Evolutionary conservation across 2,888 invertebrate genomes (phyloP).

Genomic region (Alloscopus bannaensis): DNA sequence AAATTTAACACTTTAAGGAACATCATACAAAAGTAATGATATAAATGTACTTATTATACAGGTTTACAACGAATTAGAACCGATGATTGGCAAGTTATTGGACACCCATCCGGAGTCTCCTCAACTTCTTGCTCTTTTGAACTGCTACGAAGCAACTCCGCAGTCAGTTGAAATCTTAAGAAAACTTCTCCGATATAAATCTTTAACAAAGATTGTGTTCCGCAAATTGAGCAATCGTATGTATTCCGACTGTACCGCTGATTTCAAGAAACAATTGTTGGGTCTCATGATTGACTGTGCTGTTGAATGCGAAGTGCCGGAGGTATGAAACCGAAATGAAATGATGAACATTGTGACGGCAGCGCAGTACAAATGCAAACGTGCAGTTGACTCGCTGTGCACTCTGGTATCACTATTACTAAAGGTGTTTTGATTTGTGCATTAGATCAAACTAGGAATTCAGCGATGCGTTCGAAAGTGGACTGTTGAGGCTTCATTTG

Average conservation of each 20-base stretch:
- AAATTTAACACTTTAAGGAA: not conserved
- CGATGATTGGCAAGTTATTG: constrained; percentile 58
- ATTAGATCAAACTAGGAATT: constrained; percentile 70
- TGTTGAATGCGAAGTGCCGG: constrained; percentile 67
- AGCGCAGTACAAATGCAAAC: no score
- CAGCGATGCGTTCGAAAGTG: constrained; percentile 72
- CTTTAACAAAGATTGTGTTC: constrained; percentile 59
- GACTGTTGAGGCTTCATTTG: constrained; percentile 79
- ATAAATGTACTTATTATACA: no score
- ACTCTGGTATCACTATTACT: no score
- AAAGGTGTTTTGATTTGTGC: no score
- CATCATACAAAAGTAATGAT: no score
- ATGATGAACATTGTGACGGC: constrained; percentile 6
- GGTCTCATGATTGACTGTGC: constrained; percentile 65
- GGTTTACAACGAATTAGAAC: constrained; percentile 64
- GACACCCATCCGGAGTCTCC: constrained; percentile 57
- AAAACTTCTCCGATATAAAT: constrained; percentile 54
- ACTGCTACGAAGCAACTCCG: constrained; percentile 67
- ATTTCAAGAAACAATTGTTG: constrained; percentile 63
- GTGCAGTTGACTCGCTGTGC: no score
- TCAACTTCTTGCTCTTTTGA: constrained; percentile 61
- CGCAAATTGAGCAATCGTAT: constrained; percentile 60
- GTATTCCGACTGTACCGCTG: constrained; percentile 39
- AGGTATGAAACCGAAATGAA: no score
- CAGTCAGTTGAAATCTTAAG: constrained; percentile 60